Evolutionary conservation across 2,113 vertebrate genomes (phyloP), one percentile per base, ranked within the genome.

Genomic region (Plotosus lineatus): DNA sequence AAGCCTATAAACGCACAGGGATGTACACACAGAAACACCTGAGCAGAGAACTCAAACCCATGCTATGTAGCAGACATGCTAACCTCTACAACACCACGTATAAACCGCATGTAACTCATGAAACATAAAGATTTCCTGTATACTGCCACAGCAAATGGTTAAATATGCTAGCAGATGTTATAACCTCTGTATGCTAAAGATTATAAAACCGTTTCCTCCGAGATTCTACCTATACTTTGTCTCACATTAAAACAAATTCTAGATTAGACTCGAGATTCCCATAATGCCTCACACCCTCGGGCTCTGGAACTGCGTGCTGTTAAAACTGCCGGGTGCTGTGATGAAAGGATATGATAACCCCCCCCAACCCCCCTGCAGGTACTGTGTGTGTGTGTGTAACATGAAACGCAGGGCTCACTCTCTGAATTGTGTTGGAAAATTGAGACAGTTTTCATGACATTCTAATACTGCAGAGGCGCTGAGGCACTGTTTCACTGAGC

Each of bases 361-460:
- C 9, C 23, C 69, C 46, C 56, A 11, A 55, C 31, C 9, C 23
- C 69, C 46, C 56, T 17, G 66, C 79, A 75, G 83, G 51, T 69
- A 19, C 40, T n/a, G 26, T 21, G 80, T 63, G 23, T n/a, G 26
- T 21, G 80, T 63, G 23, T 48, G 87, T 83, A 79, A 85, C 38
- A 14, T 78, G 75, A 85, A 48, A 50, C 2, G 8, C n/a, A 19
- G 40, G 51, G 69, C 69, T 75, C 74, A 42, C 12, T 23, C 66
- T 71, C 6, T 6, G 11, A 80, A 55, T 42, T 80, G 83, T 63
- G 82, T 77, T 77, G 75, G 82, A 86, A 90, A 89, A 89, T 33
- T 55, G 81, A 83, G 79, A 89, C 81, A 82, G 84, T 83, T 83
- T 88, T 90, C 77, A 82, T 88, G 84, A 88, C 87, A 86, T 87